Percentiles rank a stretch among this genome's conserved stretches.
Conservation (phyloP, 2,888 invertebrate species). For the Melolontha melolontha region DNA sequence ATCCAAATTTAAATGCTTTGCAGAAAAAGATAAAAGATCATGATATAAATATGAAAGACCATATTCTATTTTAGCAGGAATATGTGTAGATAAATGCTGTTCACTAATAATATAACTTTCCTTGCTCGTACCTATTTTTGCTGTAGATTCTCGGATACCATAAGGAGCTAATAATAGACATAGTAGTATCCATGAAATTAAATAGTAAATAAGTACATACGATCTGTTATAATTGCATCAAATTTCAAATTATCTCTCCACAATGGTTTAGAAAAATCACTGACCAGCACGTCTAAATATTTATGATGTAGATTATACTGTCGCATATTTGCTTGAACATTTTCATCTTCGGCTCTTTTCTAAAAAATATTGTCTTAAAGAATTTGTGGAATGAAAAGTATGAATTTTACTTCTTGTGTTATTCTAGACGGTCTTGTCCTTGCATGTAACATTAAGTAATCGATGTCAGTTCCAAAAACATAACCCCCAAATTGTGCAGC, state of each 20-base stretch:
- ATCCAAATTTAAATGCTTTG: constrained; percentile 77
- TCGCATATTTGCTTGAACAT: constrained; percentile 85
- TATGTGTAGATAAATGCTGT: constrained; percentile 76
- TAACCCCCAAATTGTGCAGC: constrained; percentile 90
- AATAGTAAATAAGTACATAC: constrained; percentile 70
- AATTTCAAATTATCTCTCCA: constrained; percentile 80
- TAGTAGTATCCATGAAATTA: neutral
- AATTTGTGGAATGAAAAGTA: neutral
- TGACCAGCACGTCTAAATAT: constrained; percentile 90
- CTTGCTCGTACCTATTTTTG: constrained; percentile 80
- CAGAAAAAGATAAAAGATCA: constrained; percentile 88
- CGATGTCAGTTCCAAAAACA: constrained; percentile 92
- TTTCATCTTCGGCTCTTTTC: constrained; percentile 84
- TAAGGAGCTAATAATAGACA: constrained; percentile 84
- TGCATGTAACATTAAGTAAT: constrained; percentile 93
- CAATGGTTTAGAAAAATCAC: constrained; percentile 88
- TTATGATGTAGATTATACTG: constrained; percentile 84
- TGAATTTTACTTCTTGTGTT: constrained; percentile 73
- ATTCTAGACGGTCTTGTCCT: constrained; percentile 84
- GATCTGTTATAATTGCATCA: constrained; percentile 96
- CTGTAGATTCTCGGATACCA: constrained; percentile 94
- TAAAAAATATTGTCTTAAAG: constrained; percentile 55
- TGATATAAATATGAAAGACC: constrained; percentile 82
- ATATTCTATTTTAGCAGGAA: constrained; percentile 89
- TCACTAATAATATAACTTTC: constrained; percentile 74